These are phyloP conservation scores for Cylindroiulus punctatus DNA, from an alignment of 2,888 invertebrate genomes.

Conservation along the genomic window DNA sequence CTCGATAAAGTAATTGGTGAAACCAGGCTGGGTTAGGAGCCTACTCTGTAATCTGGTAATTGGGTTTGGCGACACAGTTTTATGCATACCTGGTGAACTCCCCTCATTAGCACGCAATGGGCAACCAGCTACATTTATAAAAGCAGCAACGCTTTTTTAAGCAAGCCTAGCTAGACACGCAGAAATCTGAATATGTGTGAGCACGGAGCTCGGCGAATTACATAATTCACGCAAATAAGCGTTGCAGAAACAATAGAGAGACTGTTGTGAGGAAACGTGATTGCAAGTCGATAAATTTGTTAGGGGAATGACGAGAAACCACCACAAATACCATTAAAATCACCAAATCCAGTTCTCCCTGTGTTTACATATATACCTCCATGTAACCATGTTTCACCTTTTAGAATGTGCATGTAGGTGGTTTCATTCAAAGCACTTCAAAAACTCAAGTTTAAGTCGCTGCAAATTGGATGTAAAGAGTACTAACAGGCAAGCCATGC, in stretches of 20 bases:
- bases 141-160: background rate
- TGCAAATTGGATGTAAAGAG: too few species aligned
- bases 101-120: constrained; percentile 44
- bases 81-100: constrained; percentile 1
- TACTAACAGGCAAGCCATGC: too few species aligned
- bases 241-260: background rate
- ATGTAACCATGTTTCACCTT: too few species aligned
- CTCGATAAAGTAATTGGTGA: constrained; percentile 11
- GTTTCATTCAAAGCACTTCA: too few species aligned
- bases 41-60: background rate
- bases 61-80: background rate
- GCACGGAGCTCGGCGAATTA: background rate
- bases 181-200: background rate
- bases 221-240: background rate
- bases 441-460: too few species aligned
- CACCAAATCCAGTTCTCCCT: too few species aligned
- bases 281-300: background rate
- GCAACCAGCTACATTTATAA: background rate
- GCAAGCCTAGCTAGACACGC: background rate
- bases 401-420: too few species aligned
- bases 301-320: too few species aligned
- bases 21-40: constrained; percentile 15
- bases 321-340: too few species aligned
- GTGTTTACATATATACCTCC: too few species aligned
- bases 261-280: background rate